Conservation (phyloP, 2,797 vertebrate genomes). For the Melanogrammus aeglefinus region DNA sequence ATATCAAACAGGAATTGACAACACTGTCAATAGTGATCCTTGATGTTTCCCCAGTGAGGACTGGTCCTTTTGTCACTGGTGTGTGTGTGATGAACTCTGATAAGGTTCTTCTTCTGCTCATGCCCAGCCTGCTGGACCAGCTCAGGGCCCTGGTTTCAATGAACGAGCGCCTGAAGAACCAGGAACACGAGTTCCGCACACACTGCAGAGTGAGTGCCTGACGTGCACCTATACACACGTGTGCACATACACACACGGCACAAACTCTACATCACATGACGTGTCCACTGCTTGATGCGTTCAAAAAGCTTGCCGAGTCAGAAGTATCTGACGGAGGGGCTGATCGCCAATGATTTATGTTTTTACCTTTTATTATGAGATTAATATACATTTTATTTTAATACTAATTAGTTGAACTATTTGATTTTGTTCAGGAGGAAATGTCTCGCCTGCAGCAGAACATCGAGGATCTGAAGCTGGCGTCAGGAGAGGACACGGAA, state of each 20-base stretch:
- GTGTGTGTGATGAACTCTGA: neutral
- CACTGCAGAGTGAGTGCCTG: constrained; percentile 85
- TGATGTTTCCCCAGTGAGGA: no score
- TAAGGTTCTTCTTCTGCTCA: neutral
- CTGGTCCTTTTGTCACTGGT: neutral
- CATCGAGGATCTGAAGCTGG: constrained; percentile 82
- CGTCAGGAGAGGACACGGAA: constrained; percentile 69
- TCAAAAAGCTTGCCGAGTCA: no score
- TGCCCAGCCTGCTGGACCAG: constrained; percentile 81
- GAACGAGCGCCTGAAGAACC: constrained; percentile 92
- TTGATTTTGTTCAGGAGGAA: constrained; percentile 81
- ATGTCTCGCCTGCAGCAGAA: constrained; percentile 88
- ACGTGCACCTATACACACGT: constrained; percentile 13
- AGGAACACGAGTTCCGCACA: constrained; percentile 91
- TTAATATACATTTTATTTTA: neutral
- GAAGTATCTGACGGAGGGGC: no score
- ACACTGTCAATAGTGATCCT: neutral
- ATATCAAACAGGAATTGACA: neutral
- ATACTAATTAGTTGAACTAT: constrained; percentile 3
- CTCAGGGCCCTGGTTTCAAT: constrained; percentile 86
- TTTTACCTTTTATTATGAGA: neutral
- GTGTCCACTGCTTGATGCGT: neutral
- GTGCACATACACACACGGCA: neutral
- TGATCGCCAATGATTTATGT: no score
- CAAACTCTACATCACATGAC: neutral